Evolutionary conservation across 2,113 vertebrate species (phyloP).

Genomic region (Craseonycteris thonglongyai): DNA sequence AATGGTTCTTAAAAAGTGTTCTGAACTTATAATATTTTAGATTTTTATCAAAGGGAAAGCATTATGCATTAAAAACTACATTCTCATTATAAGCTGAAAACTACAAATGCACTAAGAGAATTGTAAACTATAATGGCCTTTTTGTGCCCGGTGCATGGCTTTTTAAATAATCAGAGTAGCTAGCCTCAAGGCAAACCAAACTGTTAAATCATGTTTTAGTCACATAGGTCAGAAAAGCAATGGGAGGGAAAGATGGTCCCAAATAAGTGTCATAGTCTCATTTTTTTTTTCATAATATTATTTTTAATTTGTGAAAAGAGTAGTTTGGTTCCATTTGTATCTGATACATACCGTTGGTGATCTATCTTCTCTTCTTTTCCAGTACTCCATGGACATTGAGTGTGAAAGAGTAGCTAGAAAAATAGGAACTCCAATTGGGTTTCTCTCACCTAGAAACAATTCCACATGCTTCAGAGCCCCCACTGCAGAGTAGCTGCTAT

Average conservation of each 20-base stretch:
- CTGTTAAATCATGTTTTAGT: neutral
- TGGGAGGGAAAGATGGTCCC: neutral
- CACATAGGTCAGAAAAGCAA: neutral
- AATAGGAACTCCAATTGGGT: neutral
- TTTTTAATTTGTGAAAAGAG: neutral
- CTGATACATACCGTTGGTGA: neutral
- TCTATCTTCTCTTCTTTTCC: neutral
- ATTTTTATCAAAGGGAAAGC: conserved; percentile 52
- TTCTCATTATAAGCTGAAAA: neutral
- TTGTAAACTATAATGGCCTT: neutral
- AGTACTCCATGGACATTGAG: neutral
- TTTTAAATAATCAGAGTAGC: conserved; percentile 9
- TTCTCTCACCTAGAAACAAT: neutral
- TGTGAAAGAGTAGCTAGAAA: neutral
- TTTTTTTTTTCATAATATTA: neutral
- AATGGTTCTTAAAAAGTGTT: conserved; percentile 15
- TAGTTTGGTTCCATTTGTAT: neutral
- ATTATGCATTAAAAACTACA: neutral
- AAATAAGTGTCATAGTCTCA: neutral
- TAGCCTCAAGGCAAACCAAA: neutral
- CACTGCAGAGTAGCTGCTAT: neutral
- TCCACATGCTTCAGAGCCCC: neutral
- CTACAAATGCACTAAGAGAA: neutral
- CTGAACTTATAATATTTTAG: conserved; percentile 18
- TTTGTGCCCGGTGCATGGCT: neutral